Conservation (phyloP, 2,797 vertebrate species). For the Leuciscus waleckii region DNA sequence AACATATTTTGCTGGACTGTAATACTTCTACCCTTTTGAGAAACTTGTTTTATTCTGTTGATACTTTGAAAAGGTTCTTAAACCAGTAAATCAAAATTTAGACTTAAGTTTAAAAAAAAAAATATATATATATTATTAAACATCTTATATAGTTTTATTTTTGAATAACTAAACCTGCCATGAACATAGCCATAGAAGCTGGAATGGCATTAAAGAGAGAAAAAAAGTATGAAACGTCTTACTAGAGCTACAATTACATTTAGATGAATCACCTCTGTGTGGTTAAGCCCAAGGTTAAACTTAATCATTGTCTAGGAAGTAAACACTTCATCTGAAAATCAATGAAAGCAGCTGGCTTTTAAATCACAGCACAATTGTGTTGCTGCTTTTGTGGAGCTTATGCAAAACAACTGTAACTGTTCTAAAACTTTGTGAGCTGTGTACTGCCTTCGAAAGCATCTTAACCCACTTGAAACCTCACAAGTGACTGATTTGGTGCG, state of each 20-base stretch:
- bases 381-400: too few relatives aligned
- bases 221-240: not conserved
- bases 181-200: not conserved
- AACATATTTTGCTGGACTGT: not conserved
- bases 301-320: slow-evolving; percentile 5
- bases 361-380: not conserved
- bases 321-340: not conserved
- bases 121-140: too few relatives aligned
- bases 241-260: slow-evolving; percentile 12
- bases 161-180: not conserved
- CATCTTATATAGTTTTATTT: not conserved
- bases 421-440: not conserved
- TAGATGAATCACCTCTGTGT: not conserved
- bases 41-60: not conserved
- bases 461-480: not conserved
- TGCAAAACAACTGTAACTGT: not conserved
- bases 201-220: not conserved
- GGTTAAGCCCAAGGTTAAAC: not conserved
- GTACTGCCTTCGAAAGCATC: not conserved
- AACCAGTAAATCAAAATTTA: not conserved
- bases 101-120: too few relatives aligned
- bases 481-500: not conserved
- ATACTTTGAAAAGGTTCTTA: not conserved
- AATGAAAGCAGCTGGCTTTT: not conserved
- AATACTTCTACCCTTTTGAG: too few relatives aligned